Evolutionary conservation across 2,888 invertebrate species (phyloP), one percentile per base, ranked within the genome.

Genomic region (Orchesella flavescens): DNA sequence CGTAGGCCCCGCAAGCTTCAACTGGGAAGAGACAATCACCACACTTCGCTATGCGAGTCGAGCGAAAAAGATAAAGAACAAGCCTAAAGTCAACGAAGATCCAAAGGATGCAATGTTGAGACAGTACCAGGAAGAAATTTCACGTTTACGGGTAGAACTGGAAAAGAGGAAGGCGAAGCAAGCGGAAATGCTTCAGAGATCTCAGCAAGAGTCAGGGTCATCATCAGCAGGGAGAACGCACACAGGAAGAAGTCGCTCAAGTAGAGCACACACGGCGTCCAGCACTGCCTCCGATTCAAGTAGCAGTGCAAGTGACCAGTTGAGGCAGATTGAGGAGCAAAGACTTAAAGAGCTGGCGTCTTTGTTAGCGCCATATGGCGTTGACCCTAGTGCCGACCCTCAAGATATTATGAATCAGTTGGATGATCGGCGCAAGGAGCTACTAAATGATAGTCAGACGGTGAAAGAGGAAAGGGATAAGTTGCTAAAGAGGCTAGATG

Each of bases 1-100:
- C 90, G 95, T 99, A 89, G 99, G 99, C 0, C 99, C 99, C 34
- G 98, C 99, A 21, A 95, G 95, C 88, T 97, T 96, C 91, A 99
- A 99, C 91, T 98, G 96, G 91, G 99, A 99, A 89, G 99, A 99
- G 91, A 97, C 97, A 1, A 91, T 98, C 88, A 97, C 97, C 46
- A 99, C 99, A n/a, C 92, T 99, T 85, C 93, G 98, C 44, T 98
- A 99, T 91, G 97, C 99, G 1, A 97, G 96, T 90, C 92, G 99
- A 65, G 99, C 99, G 15, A 99, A 99, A 92, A 97, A 97, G 88
- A 99, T 99, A 89, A 98, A 98, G 92, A 99, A 99, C 91, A 96
- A 97, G 91, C 99, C 99, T 21, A 94, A 96, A 88, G 96, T 99
- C 89, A 99, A 99, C 91, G 99, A 99, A 91, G 99, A 99, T 92